These are phyloP conservation scores for Thunnus maccoyii DNA, from an alignment of 2,113 vertebrate genomes.

Conservation along the genomic window DNA sequence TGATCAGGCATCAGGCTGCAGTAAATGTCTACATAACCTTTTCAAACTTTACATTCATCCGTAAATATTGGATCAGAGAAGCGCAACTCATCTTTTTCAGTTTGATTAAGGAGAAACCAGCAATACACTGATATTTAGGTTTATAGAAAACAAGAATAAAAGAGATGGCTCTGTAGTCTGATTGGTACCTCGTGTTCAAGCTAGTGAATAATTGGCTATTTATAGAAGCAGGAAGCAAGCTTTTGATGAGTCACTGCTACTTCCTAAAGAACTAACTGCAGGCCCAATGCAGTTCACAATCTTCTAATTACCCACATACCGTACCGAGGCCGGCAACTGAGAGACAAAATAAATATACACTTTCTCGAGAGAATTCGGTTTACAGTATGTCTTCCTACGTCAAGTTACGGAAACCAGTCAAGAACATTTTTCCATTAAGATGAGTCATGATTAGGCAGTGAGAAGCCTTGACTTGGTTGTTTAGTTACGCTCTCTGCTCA, in stretches of 20 bases:
- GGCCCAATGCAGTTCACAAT: constrained; percentile 34
- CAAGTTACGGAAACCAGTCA: constrained; percentile 7
- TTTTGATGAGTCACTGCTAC: constrained; percentile 73
- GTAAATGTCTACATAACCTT: neutral
- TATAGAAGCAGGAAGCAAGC: constrained; percentile 70
- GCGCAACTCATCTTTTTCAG: constrained; percentile 2
- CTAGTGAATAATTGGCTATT: constrained; percentile 64
- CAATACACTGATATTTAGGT: constrained; percentile 9
- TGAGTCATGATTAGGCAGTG: constrained; percentile 35
- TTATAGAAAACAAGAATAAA: constrained; percentile 25
- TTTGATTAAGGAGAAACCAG: neutral
- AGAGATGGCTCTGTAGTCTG: constrained; percentile 29
- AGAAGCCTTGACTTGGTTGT: constrained; percentile 3
- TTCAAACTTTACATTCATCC: constrained; percentile 15
- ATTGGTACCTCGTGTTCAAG: constrained; percentile 49
- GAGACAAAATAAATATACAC: constrained; percentile 22
- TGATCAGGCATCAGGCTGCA: neutral
- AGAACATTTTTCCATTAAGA: constrained; percentile 2
- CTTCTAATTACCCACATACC: constrained; percentile 53
- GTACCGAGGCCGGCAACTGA: neutral
- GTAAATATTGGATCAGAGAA: neutral
- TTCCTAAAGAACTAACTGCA: constrained; percentile 66
- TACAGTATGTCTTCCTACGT: neutral
- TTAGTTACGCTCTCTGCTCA: constrained; percentile 5
- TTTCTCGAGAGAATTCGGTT: neutral